Evolutionary conservation across 2,888 invertebrate species (phyloP), one percentile per base, ranked within the genome.

Genomic region (Caprella mutica): DNA sequence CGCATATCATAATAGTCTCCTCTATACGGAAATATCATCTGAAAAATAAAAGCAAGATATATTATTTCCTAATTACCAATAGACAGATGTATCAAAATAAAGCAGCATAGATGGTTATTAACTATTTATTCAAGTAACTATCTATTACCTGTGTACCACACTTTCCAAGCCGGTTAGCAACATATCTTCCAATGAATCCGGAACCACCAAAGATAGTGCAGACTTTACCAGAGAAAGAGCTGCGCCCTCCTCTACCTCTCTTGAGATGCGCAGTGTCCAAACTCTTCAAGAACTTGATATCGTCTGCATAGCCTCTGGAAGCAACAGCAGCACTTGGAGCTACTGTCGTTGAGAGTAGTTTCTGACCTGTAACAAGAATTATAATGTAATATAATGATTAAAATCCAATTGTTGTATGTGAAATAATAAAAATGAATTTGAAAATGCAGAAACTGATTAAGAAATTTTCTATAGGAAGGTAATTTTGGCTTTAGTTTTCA

Each of bases 201-300:
- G 84, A 83, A 56, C 82, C 81, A 52, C 97, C 97, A 72, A 97
- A 96, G 1, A 98, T 86, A n/a, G 98, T 98, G n/a, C 90, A 92
- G 2, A 97, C 92, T 55, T 88, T 79, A 0, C 98, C 98, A 75
- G 87, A 97, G 73, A 97, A 98, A 70, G 94, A 96, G 67, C 87
- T 86, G 33, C 98, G 82, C 19, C 96, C 97, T 14, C 90, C 91
- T 21, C 89, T 86, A 27, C 90, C 91, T 65, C 85, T 77, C 72
- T 84, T 87, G 70, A 87, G 77, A 1, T 80, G 75, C 8, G 67
- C 33, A 26, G 67, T 44, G 24, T 55, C 55, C 21, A 56, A 43
- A n/a, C 33, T 58, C n/a, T 55, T 57, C 38, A 63, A 33, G 50
- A 56, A 58, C 23, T 35, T 55, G n/a, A 60, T 58, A 48, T 65